These are phyloP conservation scores for Scaptomyza parva DNA, from an alignment of 2,888 invertebrate species.

Conservation along the genomic window DNA sequence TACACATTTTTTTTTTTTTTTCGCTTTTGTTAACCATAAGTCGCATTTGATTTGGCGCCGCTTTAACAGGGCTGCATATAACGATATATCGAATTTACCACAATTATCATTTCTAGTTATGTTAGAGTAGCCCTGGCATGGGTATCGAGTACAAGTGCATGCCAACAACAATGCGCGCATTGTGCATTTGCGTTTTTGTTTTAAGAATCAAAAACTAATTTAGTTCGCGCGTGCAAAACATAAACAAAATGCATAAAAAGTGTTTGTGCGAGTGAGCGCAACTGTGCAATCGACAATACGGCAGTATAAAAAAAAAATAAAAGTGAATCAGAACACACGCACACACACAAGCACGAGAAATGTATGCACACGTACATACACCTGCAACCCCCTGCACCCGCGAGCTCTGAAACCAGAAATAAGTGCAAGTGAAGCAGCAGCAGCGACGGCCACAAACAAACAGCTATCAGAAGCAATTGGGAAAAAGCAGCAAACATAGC, in stretches of 20 bases:
- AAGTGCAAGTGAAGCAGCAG: conserved; percentile 76
- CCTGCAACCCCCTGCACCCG: conserved; percentile 52
- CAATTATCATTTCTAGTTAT: conserved; percentile 4
- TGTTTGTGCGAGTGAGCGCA: conserved; percentile 2
- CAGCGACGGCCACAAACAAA: conserved; percentile 52
- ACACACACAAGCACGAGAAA: conserved; percentile 33
- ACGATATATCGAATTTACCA: not conserved
- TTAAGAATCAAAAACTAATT: conserved; percentile 29
- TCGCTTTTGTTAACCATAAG: not conserved
- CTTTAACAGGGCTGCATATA: no score
- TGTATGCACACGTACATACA: conserved; percentile 31
- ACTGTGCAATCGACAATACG: conserved; percentile 4
- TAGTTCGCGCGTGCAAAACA: conserved; percentile 8
- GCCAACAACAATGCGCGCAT: conserved; percentile 70
- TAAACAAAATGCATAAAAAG: conserved; percentile 4
- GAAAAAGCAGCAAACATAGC: conserved; percentile 49
- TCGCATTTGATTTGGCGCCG: conserved; percentile 8
- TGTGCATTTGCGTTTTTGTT: conserved; percentile 58
- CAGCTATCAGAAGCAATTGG: conserved; percentile 44
- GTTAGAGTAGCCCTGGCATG: conserved; percentile 20
- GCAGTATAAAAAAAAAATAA: conserved; percentile 31
- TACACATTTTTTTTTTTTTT: no score
- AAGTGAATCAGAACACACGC: conserved; percentile 75
- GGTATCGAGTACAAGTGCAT: conserved; percentile 66
- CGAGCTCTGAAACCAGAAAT: conserved; percentile 63